Evolutionary conservation across 2,113 vertebrate genomes (phyloP).

Genomic region (Eira barbara): DNA sequence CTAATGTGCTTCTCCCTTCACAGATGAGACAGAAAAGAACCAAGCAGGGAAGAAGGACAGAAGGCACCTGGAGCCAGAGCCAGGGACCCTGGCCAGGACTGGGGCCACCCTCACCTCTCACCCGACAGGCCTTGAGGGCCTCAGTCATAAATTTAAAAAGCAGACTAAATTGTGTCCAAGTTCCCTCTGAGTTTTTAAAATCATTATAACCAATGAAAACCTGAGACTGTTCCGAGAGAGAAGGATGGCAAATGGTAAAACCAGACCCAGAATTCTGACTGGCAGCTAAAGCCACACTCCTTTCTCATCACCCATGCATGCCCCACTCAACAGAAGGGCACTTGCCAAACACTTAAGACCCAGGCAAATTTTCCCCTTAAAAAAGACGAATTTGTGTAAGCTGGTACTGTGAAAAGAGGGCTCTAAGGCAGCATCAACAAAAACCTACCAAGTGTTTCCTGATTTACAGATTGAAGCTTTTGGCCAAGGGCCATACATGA

Average conservation of each 20-base stretch:
- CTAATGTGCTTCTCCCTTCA: accelerated
- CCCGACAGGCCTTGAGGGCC: neutral
- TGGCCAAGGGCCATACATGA: accelerated
- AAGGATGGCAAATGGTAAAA: accelerated
- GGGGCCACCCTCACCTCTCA: accelerated
- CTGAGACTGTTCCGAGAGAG: neutral
- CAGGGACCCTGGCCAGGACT: too few relatives aligned
- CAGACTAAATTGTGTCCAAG: neutral
- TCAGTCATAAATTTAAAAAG: neutral
- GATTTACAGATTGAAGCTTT: accelerated
- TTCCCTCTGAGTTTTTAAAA: neutral
- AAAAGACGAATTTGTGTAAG: neutral
- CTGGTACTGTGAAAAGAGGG: neutral
- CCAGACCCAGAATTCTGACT: accelerated
- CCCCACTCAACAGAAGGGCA: accelerated
- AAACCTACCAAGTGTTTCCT: neutral
- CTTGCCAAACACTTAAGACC: too few relatives aligned
- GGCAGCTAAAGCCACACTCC: accelerated
- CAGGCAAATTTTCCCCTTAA: neutral
- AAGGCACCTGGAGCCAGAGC: accelerated
- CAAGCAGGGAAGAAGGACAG: neutral
- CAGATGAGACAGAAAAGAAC: neutral
- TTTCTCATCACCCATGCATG: accelerated
- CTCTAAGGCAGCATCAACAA: accelerated
- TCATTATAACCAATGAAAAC: neutral